Base-by-base conservation (phyloP, 2,888 invertebrate species). In the Allacma fusca region DNA sequence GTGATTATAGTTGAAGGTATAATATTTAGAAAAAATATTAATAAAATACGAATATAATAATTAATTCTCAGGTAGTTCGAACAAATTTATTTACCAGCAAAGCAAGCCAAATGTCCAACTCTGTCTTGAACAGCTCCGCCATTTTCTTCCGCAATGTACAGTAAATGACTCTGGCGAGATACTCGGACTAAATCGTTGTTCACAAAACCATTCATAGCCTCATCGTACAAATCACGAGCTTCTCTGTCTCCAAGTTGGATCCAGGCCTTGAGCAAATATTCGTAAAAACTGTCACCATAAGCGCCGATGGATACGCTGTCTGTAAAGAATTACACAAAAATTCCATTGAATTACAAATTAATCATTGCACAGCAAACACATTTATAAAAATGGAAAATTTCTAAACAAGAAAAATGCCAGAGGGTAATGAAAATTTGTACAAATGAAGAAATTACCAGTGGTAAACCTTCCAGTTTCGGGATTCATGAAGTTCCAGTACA, bases 281-380 rank as follows among this genome's bases (percentile, higher is more conserved):
- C 99, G 88, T 97, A 99, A 89, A 96, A 99, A 85, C 97, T 97
- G 88, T 99, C 99, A 23, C 98, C 98, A 59, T 98, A 88, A 0
- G 97, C 98, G 72, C 98, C 65, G 13, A 65, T 65, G 5, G 65
- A 65, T 1, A 65, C 65, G 24, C 29, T 24, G 16, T 65, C 65
- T 65, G 24, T 65, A 9, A n/a, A 13, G 16, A 40, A 40, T 40
- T 40, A 40, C 5, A 40, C 5, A 40, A 40, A 40, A 40, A 9
- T 40, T 62, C 1, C 21, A 65, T 16, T 24, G 16, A 21, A 24
- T 24, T 65, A 24, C n/a, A n/a, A n/a, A n/a, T n/a, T n/a, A n/a
- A n/a, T n/a, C n/a, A n/a, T n/a, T n/a, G 34, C 13, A 23, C 26
- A 64, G 16, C 16, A 2, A 26, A 64, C 7, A 7, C 23, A 64